Evolutionary conservation across 2,888 invertebrate genomes (phyloP).

Genomic region (Drosophila rubida): DNA sequence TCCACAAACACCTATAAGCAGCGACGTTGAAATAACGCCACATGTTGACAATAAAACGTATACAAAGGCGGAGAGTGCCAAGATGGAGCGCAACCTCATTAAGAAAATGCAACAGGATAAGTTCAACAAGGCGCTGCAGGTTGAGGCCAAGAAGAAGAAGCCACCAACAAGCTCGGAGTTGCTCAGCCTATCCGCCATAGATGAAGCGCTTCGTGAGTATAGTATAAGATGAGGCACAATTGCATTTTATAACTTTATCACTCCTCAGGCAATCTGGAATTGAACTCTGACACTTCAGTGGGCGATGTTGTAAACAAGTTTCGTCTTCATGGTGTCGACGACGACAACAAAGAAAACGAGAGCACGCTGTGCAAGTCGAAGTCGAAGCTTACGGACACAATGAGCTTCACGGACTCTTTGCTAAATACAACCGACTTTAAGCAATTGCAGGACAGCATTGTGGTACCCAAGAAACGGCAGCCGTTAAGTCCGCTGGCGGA

Average conservation of each 20-base stretch:
- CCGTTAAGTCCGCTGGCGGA: slow-evolving; percentile 79
- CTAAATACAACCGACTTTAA: slow-evolving; percentile 78
- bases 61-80: slow-evolving; percentile 72
- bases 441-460: slow-evolving; percentile 62
- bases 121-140: slow-evolving; percentile 59
- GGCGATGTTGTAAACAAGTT: slow-evolving; percentile 72
- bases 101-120: slow-evolving; percentile 69
- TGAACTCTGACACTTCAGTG: slow-evolving; percentile 76
- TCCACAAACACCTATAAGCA: slow-evolving; percentile 18
- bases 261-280: slow-evolving; percentile 71
- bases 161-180: slow-evolving; percentile 73
- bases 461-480: slow-evolving; percentile 54
- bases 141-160: slow-evolving; percentile 28
- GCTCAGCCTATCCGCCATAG: slow-evolving; percentile 82
- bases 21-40: slow-evolving; percentile 62
- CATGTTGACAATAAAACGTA: slow-evolving; percentile 80
- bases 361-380: slow-evolving; percentile 56
- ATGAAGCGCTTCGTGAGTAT: slow-evolving; percentile 78
- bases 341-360: slow-evolving; percentile 78
- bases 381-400: slow-evolving; percentile 70
- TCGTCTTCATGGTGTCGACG: slow-evolving; percentile 37
- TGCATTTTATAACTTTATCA: background rate
- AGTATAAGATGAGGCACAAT: background rate
- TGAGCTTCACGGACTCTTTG: slow-evolving; percentile 82
- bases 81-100: slow-evolving; percentile 52